Percentiles rank a stretch among this genome's conserved stretches.
Evolutionary conservation across 2,888 invertebrate species (phyloP).

Genomic region (Lasioglossum zephyrum): DNA sequence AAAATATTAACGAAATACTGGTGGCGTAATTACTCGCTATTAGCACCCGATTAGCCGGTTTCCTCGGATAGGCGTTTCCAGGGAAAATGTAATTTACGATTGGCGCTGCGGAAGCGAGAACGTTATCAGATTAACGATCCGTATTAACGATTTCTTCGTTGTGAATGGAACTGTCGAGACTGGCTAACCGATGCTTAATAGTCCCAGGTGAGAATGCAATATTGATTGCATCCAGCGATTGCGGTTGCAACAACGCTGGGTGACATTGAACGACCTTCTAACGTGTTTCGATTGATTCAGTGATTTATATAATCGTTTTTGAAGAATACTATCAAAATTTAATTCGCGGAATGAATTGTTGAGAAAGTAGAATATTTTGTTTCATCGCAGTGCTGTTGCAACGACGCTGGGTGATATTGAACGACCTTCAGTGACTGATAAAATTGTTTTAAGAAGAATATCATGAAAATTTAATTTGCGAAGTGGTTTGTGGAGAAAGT

Average conservation of each 20-base stretch:
- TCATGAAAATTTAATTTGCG: no score
- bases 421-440: background rate
- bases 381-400: background rate
- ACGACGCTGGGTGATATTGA: background rate
- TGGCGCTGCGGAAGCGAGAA: background rate
- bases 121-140: conserved; percentile 16
- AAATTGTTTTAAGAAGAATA: no score
- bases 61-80: background rate
- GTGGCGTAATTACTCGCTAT: conserved; percentile 6
- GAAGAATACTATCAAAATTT: no score
- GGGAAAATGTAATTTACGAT: conserved; percentile 15
- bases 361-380: no score
- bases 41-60: background rate
- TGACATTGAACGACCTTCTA: background rate
- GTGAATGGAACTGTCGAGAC: background rate
- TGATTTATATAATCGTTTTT: no score
- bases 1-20: background rate
- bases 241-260: background rate
- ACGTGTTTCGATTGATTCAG: no score
- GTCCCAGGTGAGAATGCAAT: background rate
- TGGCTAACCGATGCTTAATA: background rate
- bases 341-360: no score
- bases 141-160: background rate
- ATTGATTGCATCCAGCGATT: background rate
- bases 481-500: no score